These are phyloP conservation scores for Lutjanus erythropterus DNA, from an alignment of 2,113 vertebrate genomes.

Conservation along the genomic window DNA sequence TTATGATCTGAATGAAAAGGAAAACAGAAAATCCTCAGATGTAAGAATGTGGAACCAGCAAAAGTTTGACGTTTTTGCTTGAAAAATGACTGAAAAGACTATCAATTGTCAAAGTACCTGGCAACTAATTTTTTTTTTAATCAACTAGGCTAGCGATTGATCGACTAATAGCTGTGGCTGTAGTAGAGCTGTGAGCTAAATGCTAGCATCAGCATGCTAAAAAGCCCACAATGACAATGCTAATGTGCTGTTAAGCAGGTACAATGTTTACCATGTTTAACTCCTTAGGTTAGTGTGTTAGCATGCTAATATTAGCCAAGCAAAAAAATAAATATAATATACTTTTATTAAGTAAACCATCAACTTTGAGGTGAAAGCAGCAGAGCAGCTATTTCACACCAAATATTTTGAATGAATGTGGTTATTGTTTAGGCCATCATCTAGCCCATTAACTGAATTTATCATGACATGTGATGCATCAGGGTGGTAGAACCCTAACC, in stretches of 20 bases:
- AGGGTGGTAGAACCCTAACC: background rate
- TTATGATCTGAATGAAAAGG: too few species aligned
- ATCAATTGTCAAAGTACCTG: too few species aligned
- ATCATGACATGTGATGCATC: background rate
- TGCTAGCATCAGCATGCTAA: background rate
- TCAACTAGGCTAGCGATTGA: too few species aligned
- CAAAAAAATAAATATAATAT: background rate
- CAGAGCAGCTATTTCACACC: background rate
- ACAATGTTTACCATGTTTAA: background rate
- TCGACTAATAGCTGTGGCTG: too few species aligned
- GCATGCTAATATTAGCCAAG: background rate
- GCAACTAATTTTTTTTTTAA: too few species aligned
- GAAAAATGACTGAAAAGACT: too few species aligned
- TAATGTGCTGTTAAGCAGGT: background rate
- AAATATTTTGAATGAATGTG: background rate
- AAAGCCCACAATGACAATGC: background rate
- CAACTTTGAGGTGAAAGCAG: too few species aligned
- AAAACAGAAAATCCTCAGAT: too few species aligned
- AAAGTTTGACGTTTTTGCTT: too few species aligned
- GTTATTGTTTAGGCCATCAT: background rate
- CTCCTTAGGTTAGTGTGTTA: too few species aligned
- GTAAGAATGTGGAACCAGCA: too few species aligned
- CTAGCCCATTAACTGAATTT: background rate
- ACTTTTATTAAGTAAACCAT: too few species aligned
- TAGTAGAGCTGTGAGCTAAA: background rate